A percentile compares a stretch with the other conserved stretches of the same genome.
Evolutionary conservation across 2,113 vertebrate species (phyloP).

Genomic region (Lepidothrix coronata): DNA sequence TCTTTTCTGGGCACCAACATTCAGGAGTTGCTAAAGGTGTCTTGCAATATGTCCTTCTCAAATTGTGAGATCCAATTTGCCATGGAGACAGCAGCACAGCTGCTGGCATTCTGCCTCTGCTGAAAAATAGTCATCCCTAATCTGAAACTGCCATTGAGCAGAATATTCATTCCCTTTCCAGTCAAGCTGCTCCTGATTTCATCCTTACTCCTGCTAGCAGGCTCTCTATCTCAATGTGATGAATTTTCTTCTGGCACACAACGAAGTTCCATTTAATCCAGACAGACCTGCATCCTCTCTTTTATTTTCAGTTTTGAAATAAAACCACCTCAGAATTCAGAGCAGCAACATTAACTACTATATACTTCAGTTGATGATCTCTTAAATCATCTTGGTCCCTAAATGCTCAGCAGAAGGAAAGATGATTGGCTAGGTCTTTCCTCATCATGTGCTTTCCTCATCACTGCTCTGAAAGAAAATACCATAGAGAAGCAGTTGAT

Average conservation of each 20-base stretch:
- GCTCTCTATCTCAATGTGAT: neutral
- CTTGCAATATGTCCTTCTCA: neutral
- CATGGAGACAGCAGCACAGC: neutral
- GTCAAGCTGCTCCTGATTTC: neutral
- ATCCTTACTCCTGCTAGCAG: neutral
- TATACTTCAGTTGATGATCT: neutral
- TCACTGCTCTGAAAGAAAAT: neutral
- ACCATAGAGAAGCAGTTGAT: neutral
- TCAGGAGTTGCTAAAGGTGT: neutral
- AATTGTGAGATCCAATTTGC: neutral
- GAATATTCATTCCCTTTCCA: neutral
- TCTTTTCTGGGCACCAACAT: neutral
- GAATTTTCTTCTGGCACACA: neutral
- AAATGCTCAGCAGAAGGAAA: neutral
- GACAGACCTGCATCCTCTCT: neutral
- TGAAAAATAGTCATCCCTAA: neutral
- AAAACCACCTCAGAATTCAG: neutral
- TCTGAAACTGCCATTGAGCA: neutral
- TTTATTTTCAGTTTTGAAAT: neutral
- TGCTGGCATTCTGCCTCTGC: neutral
- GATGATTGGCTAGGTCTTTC: neutral
- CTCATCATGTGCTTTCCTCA: neutral
- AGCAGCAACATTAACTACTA: neutral
- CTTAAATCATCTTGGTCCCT: neutral
- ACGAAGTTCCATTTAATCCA: slow-evolving; percentile 7